Evolutionary conservation across 2,797 vertebrate species (phyloP).

Genomic region (Pyrocephalus nanus): DNA sequence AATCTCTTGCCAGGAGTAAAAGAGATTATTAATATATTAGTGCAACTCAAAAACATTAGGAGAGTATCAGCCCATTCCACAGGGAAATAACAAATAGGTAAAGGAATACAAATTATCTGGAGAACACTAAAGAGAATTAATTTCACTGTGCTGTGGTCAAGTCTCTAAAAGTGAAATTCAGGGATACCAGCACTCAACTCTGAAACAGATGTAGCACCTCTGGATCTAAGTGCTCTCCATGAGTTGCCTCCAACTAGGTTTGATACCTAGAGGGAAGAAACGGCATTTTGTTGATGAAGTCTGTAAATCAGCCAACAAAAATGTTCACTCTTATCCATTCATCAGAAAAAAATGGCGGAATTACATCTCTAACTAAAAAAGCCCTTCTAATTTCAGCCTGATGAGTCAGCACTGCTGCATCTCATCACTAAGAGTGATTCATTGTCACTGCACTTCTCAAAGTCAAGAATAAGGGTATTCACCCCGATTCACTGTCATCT

Average conservation of each 20-base stretch:
- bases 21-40: not conserved
- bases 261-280: not conserved
- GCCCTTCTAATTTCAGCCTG: slow-evolving; percentile 55
- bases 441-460: slow-evolving; percentile 60
- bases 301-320: slow-evolving; percentile 36
- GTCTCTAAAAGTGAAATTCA: not conserved
- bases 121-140: not conserved
- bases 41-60: not conserved
- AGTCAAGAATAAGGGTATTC: slow-evolving; percentile 63
- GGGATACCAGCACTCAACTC: not conserved
- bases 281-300: not conserved
- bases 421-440: slow-evolving; percentile 62
- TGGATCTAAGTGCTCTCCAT: not conserved
- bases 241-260: not conserved
- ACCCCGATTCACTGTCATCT: slow-evolving; percentile 49
- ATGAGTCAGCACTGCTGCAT: slow-evolving; percentile 65
- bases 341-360: slow-evolving; percentile 45
- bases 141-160: not conserved
- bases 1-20: not conserved
- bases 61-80: not conserved
- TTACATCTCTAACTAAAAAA: slow-evolving; percentile 61
- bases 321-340: slow-evolving; percentile 18
- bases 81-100: not conserved
- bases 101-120: not conserved
- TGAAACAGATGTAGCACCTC: not conserved